A percentile compares a stretch with the other conserved stretches of the same genome.
Evolutionary conservation across 1,140 invertebrate genomes (phyloP).

Genomic region (Brachionus rotundiformis): DNA sequence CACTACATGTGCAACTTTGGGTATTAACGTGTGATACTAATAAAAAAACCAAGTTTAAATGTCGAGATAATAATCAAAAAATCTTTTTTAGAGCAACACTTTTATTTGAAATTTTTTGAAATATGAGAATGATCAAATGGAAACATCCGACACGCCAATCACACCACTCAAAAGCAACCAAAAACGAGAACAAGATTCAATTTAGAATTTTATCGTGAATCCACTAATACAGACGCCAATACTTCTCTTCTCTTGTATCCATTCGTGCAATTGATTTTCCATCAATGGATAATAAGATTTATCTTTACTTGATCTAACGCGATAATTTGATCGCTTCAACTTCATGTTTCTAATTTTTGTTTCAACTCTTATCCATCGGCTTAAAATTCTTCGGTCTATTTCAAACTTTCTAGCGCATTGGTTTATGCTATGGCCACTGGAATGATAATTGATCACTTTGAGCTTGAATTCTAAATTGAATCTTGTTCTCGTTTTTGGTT

Average conservation of each 20-base stretch:
- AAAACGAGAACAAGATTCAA: slow-evolving; percentile 25
- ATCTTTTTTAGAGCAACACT: slow-evolving; percentile 15
- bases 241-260: background rate
- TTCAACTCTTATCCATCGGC: background rate
- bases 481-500: slow-evolving; percentile 27
- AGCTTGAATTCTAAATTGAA: slow-evolving; percentile 30
- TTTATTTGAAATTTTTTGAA: slow-evolving; percentile 25
- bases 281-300: background rate
- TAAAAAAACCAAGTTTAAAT: too few relatives aligned
- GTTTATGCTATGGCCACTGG: background rate
- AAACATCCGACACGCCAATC: slow-evolving; percentile 23
- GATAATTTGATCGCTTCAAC: background rate
- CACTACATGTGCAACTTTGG: too few relatives aligned
- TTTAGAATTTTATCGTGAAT: slow-evolving; percentile 10
- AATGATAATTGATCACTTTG: background rate
- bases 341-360: background rate
- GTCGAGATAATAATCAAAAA: too few relatives aligned
- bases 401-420: background rate
- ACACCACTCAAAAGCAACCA: slow-evolving; percentile 19
- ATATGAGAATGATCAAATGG: slow-evolving; percentile 40
- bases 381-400: background rate
- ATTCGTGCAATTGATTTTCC: background rate
- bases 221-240: background rate
- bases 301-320: background rate
- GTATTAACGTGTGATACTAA: too few relatives aligned